phyloP scores from a whole-genome alignment of 2,113 vertebrate genomes.

The Sprattus sprattus region DNA sequence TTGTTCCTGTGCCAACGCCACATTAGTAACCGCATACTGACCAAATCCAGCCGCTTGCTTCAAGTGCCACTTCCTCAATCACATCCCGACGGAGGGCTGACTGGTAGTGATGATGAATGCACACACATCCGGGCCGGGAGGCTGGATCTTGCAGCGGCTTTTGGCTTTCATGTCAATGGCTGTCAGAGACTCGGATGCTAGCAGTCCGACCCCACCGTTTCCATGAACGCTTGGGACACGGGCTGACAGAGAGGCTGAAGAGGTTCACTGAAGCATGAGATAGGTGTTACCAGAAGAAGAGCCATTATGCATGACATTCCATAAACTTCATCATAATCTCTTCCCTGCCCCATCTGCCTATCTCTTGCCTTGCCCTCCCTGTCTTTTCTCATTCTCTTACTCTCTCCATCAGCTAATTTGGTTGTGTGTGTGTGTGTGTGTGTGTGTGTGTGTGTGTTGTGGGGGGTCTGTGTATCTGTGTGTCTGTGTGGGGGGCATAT shows the following conservation, averaged over 20 bases:
- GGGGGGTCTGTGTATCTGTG: constrained; percentile 6
- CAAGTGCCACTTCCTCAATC: neutral
- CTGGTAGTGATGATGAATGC: neutral
- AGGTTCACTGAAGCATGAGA: neutral
- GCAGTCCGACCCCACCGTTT: neutral
- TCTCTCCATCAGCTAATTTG: neutral
- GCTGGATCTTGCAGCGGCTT: neutral
- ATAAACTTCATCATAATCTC: neutral
- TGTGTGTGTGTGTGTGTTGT: constrained; percentile 14
- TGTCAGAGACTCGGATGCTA: neutral
- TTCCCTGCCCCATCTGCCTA: neutral
- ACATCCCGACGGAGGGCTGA: neutral
- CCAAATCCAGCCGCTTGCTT: neutral
- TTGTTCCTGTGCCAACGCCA: neutral
- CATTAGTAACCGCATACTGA: constrained; percentile 4
- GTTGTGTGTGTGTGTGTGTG: constrained; percentile 4
- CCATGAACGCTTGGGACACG: neutral
- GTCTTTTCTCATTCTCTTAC: neutral
- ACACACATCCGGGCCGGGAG: neutral
- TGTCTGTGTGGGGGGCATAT: neutral
- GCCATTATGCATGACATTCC: constrained; percentile 1
- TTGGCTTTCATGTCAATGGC: neutral
- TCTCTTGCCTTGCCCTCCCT: neutral
- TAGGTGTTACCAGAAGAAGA: neutral
- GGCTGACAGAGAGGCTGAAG: neutral